Percentiles rank a stretch among this genome's conserved stretches.
phyloP scores from a whole-genome alignment of 2,888 invertebrate genomes.

The Podabrus alpinus region DNA sequence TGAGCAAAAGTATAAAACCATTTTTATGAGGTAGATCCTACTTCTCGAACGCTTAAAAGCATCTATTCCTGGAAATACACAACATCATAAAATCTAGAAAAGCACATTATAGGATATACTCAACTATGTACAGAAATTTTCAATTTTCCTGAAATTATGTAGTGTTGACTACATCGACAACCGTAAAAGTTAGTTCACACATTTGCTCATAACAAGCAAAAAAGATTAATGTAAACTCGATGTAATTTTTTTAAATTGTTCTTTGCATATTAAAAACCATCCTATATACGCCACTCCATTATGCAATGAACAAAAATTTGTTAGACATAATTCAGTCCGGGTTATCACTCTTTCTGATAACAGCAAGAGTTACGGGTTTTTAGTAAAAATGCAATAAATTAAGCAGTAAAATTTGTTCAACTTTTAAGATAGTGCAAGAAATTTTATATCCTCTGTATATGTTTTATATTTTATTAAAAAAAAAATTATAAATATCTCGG shows the following conservation, averaged over 20 bases:
- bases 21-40: too few relatives aligned
- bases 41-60: too few relatives aligned
- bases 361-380: background rate
- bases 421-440: background rate
- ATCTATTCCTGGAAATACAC: too few relatives aligned
- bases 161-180: too few relatives aligned
- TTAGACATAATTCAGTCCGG: background rate
- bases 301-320: background rate
- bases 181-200: too few relatives aligned
- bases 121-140: too few relatives aligned
- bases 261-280: background rate
- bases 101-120: too few relatives aligned
- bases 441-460: background rate
- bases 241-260: background rate
- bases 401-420: background rate
- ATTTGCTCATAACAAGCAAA: too few relatives aligned
- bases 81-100: too few relatives aligned
- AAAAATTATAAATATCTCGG: background rate
- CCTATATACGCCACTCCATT: background rate
- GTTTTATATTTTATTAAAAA: too few relatives aligned
- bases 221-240: background rate
- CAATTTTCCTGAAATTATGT: too few relatives aligned
- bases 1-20: too few relatives aligned
- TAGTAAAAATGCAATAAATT: background rate
- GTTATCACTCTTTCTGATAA: background rate